Evolutionary conservation across 2,888 invertebrate species (phyloP).

Genomic region (Andrena haemorrhoa): DNA sequence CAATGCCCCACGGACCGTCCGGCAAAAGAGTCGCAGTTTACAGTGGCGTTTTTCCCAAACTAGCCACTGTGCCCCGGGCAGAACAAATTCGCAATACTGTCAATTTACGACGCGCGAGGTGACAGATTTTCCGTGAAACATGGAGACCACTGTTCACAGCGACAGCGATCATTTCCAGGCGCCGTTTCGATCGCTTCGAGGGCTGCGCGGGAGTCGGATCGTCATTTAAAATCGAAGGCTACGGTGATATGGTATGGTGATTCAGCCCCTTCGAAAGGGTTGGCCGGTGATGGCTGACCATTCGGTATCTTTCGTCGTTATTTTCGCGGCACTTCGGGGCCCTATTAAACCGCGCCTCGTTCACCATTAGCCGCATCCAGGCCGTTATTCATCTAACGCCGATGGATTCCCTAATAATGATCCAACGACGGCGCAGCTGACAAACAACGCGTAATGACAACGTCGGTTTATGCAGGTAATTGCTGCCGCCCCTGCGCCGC

Average conservation of each 20-base stretch:
- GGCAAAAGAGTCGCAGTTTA: no score
- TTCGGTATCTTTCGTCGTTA: conserved; percentile 24
- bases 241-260: conserved; percentile 66
- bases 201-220: conserved; percentile 4
- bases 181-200: background rate
- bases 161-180: conserved; percentile 11
- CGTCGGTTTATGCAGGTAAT: conserved; percentile 56
- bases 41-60: no score
- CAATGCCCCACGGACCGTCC: no score
- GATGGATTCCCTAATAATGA: conserved; percentile 37
- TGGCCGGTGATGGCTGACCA: conserved; percentile 10
- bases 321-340: conserved; percentile 10
- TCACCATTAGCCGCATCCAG: conserved; percentile 29
- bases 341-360: background rate
- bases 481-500: conserved; percentile 53
- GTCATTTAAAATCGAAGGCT: conserved; percentile 58
- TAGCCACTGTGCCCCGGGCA: no score
- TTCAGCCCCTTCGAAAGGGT: conserved; percentile 24
- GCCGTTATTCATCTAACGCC: conserved; percentile 48
- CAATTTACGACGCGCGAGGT: background rate
- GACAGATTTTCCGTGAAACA: conserved; percentile 8
- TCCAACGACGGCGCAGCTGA: conserved; percentile 32
- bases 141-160: conserved; percentile 8
- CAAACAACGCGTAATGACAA: conserved; percentile 67
- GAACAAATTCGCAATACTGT: background rate